phyloP scores from a whole-genome alignment of 2,888 invertebrate species.

The Sinentomon sp. region DNA sequence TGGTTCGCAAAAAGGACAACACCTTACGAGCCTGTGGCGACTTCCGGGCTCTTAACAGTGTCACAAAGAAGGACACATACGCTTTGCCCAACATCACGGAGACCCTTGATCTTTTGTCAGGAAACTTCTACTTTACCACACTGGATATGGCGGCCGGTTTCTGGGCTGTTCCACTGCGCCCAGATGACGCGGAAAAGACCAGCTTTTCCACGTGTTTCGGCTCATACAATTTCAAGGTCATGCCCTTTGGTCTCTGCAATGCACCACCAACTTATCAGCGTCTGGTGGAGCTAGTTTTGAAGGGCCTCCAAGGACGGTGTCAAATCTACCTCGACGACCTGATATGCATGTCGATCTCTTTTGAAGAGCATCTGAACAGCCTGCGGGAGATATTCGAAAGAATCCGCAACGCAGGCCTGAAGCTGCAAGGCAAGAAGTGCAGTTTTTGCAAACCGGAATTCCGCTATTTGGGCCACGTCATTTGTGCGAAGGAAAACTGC shows the following conservation, averaged over 20 bases:
- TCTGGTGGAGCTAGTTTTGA: conserved; percentile 17
- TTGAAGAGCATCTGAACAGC: conserved; percentile 13
- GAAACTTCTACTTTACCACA: conserved; percentile 16
- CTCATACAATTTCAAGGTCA: too few relatives aligned
- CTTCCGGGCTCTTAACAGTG: conserved; percentile 16
- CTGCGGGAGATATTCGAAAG: conserved; percentile 11
- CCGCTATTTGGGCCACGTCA: conserved; percentile 17
- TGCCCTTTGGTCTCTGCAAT: too few relatives aligned
- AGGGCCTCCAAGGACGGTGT: conserved; percentile 14
- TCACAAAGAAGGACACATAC: conserved; percentile 17
- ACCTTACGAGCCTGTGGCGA: too few relatives aligned
- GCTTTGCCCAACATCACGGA: conserved; percentile 20
- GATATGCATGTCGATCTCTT: conserved; percentile 14
- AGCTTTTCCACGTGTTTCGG: too few relatives aligned
- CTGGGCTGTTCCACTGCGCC: conserved; percentile 19
- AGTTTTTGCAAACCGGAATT: conserved; percentile 15
- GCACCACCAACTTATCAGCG: conserved; percentile 20
- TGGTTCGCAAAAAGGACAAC: too few relatives aligned
- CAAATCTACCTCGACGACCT: too few relatives aligned
- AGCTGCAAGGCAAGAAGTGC: too few relatives aligned
- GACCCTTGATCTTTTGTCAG: conserved; percentile 18
- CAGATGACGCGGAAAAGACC: too few relatives aligned
- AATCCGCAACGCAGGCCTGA: conserved; percentile 13
- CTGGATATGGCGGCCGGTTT: conserved; percentile 18
- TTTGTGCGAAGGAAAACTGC: conserved; percentile 15